Conservation (phyloP, 2,888 invertebrate genomes). For the Stenurella melanura region DNA sequence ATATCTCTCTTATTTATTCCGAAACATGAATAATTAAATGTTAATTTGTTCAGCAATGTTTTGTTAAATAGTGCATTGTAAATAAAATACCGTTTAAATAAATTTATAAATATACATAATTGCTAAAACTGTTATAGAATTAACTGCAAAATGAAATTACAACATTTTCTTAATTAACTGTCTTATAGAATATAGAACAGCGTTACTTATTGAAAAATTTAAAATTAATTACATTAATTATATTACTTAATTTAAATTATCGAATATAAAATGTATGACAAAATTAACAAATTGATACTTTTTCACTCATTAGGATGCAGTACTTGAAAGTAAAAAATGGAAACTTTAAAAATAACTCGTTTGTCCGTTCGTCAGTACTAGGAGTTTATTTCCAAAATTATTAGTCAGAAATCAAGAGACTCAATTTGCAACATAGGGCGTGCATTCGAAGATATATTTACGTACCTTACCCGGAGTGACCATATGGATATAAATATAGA, state of each 20-base stretch:
- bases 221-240: neutral
- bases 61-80: constrained; percentile 7
- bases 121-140: neutral
- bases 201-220: neutral
- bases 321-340: too few species aligned
- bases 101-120: neutral
- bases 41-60: neutral
- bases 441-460: too few species aligned
- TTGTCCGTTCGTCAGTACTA: too few species aligned
- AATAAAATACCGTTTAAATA: neutral
- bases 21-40: neutral
- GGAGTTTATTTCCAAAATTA: too few species aligned
- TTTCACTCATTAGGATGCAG: neutral
- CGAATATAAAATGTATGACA: neutral
- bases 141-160: constrained; percentile 2
- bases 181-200: neutral
- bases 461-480: too few species aligned
- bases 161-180: neutral
- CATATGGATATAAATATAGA: too few species aligned
- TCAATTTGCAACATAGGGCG: too few species aligned
- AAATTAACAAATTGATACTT: neutral
- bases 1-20: neutral
- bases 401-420: too few species aligned
- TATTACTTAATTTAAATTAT: neutral
- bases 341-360: too few species aligned